phyloP scores from a whole-genome alignment of 2,797 vertebrate species.

The Megalops cyprinoides region DNA sequence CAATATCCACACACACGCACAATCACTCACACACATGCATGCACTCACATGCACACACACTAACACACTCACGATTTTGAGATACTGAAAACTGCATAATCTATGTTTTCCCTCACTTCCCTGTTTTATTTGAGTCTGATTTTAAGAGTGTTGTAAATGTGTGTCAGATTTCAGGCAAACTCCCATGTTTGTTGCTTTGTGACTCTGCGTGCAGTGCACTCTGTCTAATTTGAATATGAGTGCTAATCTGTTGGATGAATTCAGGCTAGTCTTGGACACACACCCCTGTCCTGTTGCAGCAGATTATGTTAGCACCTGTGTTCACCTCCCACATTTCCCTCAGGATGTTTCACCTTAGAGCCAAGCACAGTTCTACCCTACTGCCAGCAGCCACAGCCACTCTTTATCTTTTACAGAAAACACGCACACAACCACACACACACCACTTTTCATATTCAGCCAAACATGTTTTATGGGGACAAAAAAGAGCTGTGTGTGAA shows the following conservation, averaged over 20 bases:
- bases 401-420: no score
- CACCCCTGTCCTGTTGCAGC: background rate
- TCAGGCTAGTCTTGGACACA: background rate
- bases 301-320: constrained; percentile 36
- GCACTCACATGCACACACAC: background rate
- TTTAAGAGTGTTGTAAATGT: background rate
- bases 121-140: background rate
- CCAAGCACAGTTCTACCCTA: constrained; percentile 33
- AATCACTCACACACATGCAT: background rate
- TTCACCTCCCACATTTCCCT: constrained; percentile 52
- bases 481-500: background rate
- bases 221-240: no score
- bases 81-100: no score
- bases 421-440: background rate
- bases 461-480: background rate
- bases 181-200: background rate
- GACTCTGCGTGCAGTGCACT: no score
- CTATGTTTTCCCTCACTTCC: constrained; percentile 12
- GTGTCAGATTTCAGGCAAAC: background rate
- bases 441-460: background rate
- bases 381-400: background rate
- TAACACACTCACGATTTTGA: background rate
- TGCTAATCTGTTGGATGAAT: background rate
- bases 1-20: background rate
- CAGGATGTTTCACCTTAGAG: constrained; percentile 51